These are phyloP conservation scores for Melanotaenia nigrans DNA, from an alignment of 2,797 vertebrate species.

Conservation along the genomic window DNA sequence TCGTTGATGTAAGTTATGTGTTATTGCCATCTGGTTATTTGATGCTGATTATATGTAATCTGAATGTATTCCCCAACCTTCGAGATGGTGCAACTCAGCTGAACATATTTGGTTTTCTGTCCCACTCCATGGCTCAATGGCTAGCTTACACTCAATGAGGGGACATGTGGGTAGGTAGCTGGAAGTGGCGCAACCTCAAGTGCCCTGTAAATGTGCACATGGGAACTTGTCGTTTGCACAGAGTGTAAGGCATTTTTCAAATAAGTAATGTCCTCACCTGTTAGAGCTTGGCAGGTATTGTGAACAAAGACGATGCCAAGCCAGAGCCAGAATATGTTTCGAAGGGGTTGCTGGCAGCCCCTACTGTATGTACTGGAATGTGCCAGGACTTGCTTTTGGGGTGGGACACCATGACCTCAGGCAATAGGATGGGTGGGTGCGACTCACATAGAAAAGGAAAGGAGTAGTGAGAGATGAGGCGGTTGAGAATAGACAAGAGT, in stretches of 20 bases:
- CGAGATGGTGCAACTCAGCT: constrained; percentile 27
- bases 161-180: constrained; percentile 63
- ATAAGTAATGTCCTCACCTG: constrained; percentile 71
- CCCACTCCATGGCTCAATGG: constrained; percentile 63
- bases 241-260: constrained; percentile 39
- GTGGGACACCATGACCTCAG: constrained; percentile 88
- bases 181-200: constrained; percentile 71
- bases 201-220: constrained; percentile 58
- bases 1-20: constrained; percentile 1
- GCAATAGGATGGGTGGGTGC: constrained; percentile 86
- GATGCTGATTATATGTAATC: background rate
- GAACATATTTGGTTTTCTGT: constrained; percentile 52
- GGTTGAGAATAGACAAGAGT: constrained; percentile 50
- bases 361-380: constrained; percentile 82
- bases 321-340: constrained; percentile 38
- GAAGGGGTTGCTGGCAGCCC: constrained; percentile 85
- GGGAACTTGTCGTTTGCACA: constrained; percentile 55
- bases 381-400: constrained; percentile 86
- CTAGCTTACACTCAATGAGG: constrained; percentile 53
- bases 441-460: constrained; percentile 71
- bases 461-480: constrained; percentile 61
- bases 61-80: background rate
- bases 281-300: constrained; percentile 70
- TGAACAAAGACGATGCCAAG: constrained; percentile 47
- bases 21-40: constrained; percentile 4